Base-by-base conservation (phyloP, 2,113 vertebrate genomes). In the Pipra filicauda region DNA sequence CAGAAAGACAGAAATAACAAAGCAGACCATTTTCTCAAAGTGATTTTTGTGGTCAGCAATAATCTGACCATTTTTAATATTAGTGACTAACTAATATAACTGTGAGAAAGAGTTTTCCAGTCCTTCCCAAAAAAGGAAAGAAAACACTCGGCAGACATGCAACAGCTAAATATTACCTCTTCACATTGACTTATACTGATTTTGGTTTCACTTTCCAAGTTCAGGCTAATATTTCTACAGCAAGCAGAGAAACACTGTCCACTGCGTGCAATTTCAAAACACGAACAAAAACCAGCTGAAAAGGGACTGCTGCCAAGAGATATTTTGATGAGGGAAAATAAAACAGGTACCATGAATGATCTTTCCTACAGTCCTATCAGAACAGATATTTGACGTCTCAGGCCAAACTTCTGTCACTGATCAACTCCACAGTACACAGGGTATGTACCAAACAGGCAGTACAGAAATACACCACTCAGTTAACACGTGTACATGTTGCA, bases 371-470 rank as follows among this genome's bases (percentile, higher is more conserved):
- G 23, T 7, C 14, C 39, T 18, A 22, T 39, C 14, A 52, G 59
- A 86, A 58, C 15, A 73, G 44, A 58, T 5, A 9, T 48, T 58
- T 43, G 85, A 24, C 15, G 48, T 85, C 55, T 28, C 18, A 33
- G 37, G 39, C 6, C 52, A 76, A 91, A 46, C 12, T 18, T 52
- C n/a, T 6, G 2, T 15, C 43, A 49, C 10, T 1, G 1, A 30
- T 5, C 15, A n/a, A 17, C 21, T 14, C 8, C 11, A 6, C 33
- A 69, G 37, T 18, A 72, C 0, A 1, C 0, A 0, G 8, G 19
- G 37, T 22, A 66, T 0, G 0, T 23, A 54, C 8, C 5, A 0
- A 85, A 73, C 0, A 0, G 28, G 27, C 62, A 77, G 20, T 6
- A 65, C 15, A 66, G 66, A 94, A 84, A 91, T 3, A 59, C 5